Percentiles rank a stretch among this genome's conserved stretches.
Evolutionary conservation across 1,140 invertebrate species (phyloP).

Genomic region (Brachionus manjavacas): DNA sequence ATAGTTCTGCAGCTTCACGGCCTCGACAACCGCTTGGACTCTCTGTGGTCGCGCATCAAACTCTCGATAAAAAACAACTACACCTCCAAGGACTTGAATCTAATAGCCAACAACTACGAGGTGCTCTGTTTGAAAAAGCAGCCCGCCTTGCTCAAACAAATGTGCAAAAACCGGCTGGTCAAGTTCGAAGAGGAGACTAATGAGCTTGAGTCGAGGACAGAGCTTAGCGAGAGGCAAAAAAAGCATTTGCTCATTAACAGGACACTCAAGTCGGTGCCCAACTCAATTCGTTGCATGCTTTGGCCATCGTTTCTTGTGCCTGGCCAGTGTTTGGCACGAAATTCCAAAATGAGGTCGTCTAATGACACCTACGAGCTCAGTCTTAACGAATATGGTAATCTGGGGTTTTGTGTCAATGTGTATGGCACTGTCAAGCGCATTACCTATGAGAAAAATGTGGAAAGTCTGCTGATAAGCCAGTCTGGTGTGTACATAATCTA

Average conservation of each 20-base stretch:
- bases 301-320: slow-evolving; percentile 21
- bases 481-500: slow-evolving; percentile 1
- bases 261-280: neutral
- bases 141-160: slow-evolving; percentile 9
- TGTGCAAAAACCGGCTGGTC: neutral
- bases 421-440: neutral
- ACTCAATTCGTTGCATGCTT: neutral
- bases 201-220: neutral
- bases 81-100: neutral
- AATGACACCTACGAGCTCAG: slow-evolving; percentile 21
- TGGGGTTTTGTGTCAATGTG: slow-evolving; percentile 4
- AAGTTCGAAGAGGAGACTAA: slow-evolving; percentile 13
- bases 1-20: slow-evolving; percentile 31
- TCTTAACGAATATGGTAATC: neutral
- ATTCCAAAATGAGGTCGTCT: neutral
- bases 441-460: slow-evolving; percentile 40
- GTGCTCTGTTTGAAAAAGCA: slow-evolving; percentile 19
- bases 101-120: slow-evolving; percentile 34
- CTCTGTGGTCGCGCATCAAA: neutral
- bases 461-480: slow-evolving; percentile 23
- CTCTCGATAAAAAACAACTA: neutral
- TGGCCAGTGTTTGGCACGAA: slow-evolving; percentile 1
- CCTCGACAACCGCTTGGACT: neutral
- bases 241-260: neutral
- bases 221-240: neutral